These are phyloP conservation scores for Myanophis thanlyinensis DNA, from an alignment of 2,113 vertebrate genomes.

Conservation along the genomic window DNA sequence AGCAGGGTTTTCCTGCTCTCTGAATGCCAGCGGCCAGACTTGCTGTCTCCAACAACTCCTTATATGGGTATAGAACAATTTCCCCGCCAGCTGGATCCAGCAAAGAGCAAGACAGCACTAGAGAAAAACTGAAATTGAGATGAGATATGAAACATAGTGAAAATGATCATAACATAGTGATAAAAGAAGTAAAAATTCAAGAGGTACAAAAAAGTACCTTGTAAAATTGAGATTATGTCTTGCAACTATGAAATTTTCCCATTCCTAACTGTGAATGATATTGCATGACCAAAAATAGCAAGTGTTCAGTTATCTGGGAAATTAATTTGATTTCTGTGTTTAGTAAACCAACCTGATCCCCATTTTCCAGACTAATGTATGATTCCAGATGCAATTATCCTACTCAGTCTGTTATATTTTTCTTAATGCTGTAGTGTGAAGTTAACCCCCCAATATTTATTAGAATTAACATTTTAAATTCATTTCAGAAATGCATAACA, in stretches of 20 bases:
- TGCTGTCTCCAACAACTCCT: too few species aligned
- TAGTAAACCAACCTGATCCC: background rate
- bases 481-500: background rate
- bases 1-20: too few species aligned
- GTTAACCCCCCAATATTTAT: background rate
- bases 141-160: slow-evolving; percentile 27
- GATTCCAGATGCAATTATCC: background rate
- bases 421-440: background rate
- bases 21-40: too few species aligned
- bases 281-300: background rate
- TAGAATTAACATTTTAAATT: background rate
- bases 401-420: background rate
- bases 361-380: background rate
- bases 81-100: slow-evolving; percentile 1
- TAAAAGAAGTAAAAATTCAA: background rate
- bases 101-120: slow-evolving; percentile 36
- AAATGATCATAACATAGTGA: slow-evolving; percentile 22
- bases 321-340: background rate
- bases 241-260: background rate
- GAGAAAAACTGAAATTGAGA: slow-evolving; percentile 25
- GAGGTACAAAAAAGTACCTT: background rate
- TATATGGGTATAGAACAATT: too few species aligned
- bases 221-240: background rate
- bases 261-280: background rate
- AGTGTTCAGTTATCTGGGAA: background rate